These are phyloP conservation scores for Brachyrhaphis roseni DNA, from an alignment of 2,797 vertebrate genomes.

Conservation along the genomic window DNA sequence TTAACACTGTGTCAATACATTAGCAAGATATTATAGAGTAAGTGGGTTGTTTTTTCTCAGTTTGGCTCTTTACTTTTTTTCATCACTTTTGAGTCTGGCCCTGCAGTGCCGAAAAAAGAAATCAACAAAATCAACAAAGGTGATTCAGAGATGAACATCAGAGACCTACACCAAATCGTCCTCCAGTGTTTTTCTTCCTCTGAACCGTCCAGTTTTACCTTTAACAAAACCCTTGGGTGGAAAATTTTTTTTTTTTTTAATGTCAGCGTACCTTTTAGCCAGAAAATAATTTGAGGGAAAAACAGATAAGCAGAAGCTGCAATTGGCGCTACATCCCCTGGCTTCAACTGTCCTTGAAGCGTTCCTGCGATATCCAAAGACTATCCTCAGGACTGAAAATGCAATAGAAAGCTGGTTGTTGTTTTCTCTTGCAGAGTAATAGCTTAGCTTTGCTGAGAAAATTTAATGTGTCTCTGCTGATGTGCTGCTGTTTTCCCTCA, in stretches of 20 bases:
- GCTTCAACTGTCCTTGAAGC: conserved; percentile 62
- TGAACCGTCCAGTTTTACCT: conserved; percentile 17
- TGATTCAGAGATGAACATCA: conserved; percentile 38
- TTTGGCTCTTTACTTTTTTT: conserved; percentile 30
- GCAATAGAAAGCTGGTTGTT: conserved; percentile 57
- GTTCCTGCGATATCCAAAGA: conserved; percentile 40
- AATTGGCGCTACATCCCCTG: conserved; percentile 30
- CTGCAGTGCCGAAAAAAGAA: background rate
- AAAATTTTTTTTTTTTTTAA: conserved; percentile 19
- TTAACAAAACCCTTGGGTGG: conserved; percentile 25
- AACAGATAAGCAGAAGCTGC: conserved; percentile 29
- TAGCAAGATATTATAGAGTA: background rate
- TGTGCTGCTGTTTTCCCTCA: conserved; percentile 37
- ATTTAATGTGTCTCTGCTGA: conserved; percentile 42
- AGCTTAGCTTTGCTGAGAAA: conserved; percentile 42
- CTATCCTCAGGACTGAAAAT: conserved; percentile 44
- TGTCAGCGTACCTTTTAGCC: conserved; percentile 29
- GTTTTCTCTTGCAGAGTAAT: conserved; percentile 56
- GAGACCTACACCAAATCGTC: conserved; percentile 22
- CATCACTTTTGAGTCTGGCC: conserved; percentile 9
- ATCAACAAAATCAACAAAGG: conserved; percentile 21
- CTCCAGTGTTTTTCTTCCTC: conserved; percentile 18
- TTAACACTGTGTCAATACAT: background rate
- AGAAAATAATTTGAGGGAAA: conserved; percentile 27
- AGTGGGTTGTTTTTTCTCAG: background rate